Evolutionary conservation across 2,888 invertebrate genomes (phyloP), one percentile per base, ranked within the genome.

Genomic region (Ganaspis brasiliensis): DNA sequence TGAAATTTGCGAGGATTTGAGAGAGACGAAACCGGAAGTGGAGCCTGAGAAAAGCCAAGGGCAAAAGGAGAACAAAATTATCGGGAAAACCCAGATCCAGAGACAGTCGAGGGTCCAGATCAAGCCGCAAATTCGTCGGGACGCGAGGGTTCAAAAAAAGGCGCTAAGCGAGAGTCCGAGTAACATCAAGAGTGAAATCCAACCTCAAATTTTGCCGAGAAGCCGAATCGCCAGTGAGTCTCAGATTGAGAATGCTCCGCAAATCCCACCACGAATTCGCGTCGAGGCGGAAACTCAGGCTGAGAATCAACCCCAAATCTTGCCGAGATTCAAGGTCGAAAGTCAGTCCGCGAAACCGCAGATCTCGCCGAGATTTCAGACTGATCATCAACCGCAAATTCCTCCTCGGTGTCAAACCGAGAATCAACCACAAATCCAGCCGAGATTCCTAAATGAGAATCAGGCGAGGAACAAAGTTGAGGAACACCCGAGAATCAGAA

Each of bases 1-100:
- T 2, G 91, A 91, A 73, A 91, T 91, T 49, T 91, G 91, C 83
- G 91, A 91, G 61, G 88, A 84, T 45, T 78, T 84, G 5, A 70
- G 83, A 10, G 10, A 21, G 10, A 40, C 37, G n/a, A 40, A 67
- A 24, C 3, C 45, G 8, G 2, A 21, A 75, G 26, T 31, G 49
- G 19, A 73, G 10, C 14, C 31, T 10, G 19, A 16, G 14, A 12
- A 40, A 2, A 9, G 12, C 1, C 21, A 40, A 2, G 2, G 12
- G 1, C 21, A 12, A 21, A 14, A 24, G 14, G 37, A 19, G 5
- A 8, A 4, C 5, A 40, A 21, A 37, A 37, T 14, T 24, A 24
- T 37, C 12, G 21, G 16, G 1, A 61, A 63, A 37, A 12, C 37
- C 4, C 40, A 67, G 40, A 67, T 67, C 26, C 67, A 67, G n/a